phyloP scores from a whole-genome alignment of 23 tunicate species.

The Trididemnum clinides region DNA sequence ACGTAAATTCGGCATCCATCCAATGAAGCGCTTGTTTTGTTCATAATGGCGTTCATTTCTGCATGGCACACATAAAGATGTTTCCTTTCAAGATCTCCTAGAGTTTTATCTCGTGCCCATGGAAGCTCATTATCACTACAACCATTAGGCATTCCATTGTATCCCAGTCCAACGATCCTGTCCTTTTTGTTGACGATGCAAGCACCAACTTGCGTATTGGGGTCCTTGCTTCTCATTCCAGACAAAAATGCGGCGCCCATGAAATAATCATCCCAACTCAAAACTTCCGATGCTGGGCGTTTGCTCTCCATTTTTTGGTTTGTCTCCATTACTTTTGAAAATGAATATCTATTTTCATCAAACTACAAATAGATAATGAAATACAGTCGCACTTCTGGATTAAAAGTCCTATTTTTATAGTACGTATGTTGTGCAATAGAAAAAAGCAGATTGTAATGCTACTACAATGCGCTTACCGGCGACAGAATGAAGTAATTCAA shows the following conservation, averaged over 20 bases:
- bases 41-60: not conserved
- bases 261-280: slow-evolving; percentile 31
- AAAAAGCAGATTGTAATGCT: no score
- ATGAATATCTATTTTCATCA: no score
- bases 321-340: no score
- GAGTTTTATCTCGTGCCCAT: not conserved
- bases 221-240: slow-evolving; percentile 14
- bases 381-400: no score
- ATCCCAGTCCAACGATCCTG: not conserved
- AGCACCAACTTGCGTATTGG: slow-evolving; percentile 4
- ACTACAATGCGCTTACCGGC: no score
- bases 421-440: no score
- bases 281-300: no score
- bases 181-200: not conserved
- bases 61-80: slow-evolving; percentile 11
- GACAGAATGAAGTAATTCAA: no score
- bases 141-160: not conserved
- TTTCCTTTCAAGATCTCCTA: not conserved
- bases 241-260: not conserved
- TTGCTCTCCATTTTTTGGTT: no score
- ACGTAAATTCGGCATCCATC: not conserved
- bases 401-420: no score
- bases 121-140: not conserved
- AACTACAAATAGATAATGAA: no score
- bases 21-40: not conserved